Evolutionary conservation across 1,140 invertebrate species (phyloP).

Genomic region (Diorhabda sublineata): DNA sequence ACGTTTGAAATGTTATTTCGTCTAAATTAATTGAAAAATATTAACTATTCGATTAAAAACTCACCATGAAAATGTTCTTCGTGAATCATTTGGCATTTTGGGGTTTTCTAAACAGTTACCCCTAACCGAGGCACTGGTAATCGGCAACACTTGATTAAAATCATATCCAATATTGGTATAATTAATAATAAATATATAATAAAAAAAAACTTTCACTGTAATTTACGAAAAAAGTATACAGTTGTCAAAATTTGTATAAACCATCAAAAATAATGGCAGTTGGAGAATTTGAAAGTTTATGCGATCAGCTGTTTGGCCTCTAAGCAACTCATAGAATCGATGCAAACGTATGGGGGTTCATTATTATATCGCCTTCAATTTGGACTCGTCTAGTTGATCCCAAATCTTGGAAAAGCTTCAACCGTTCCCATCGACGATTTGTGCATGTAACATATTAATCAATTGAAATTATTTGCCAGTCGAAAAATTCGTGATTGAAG

Average conservation of each 20-base stretch:
- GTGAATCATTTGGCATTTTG: constrained; percentile 19
- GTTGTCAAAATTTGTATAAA: not conserved
- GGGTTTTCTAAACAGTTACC: constrained; percentile 1
- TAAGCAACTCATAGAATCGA: constrained; percentile 11
- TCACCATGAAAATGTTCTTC: constrained; percentile 17
- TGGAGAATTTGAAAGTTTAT: not conserved
- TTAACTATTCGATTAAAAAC: constrained; percentile 4
- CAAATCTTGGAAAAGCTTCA: constrained; percentile 15
- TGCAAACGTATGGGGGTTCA: constrained; percentile 14
- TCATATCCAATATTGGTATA: too few relatives aligned
- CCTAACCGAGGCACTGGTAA: not conserved
- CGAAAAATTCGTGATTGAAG: too few relatives aligned
- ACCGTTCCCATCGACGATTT: too few relatives aligned
- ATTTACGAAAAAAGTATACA: not conserved
- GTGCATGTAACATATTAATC: too few relatives aligned
- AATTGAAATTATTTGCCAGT: too few relatives aligned
- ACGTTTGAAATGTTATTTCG: too few relatives aligned
- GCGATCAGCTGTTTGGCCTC: constrained; percentile 13
- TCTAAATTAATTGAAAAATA: not conserved
- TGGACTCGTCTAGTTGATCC: constrained; percentile 18
- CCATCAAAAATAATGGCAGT: not conserved
- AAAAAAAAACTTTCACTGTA: too few relatives aligned
- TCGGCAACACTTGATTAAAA: too few relatives aligned
- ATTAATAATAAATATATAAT: too few relatives aligned
- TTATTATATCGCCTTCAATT: constrained; percentile 14